Base-by-base conservation (phyloP, 2,888 invertebrate genomes). In the Apotomis turbidana region DNA sequence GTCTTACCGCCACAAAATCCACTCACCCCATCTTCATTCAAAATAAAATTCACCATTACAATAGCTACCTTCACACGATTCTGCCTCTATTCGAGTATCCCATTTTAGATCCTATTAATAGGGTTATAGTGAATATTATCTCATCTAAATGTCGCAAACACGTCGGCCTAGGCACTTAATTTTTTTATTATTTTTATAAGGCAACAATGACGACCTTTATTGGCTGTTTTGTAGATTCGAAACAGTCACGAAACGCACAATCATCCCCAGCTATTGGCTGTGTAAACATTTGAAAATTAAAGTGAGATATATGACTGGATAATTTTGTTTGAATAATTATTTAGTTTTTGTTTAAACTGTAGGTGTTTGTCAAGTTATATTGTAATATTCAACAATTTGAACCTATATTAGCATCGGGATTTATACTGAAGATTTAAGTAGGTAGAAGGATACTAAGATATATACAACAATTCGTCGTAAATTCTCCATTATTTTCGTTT, bases 211-310 rank as follows among this genome's bases (percentile, higher is more conserved):
- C 78, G 77, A 80, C 83, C 84, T 88, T 89, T 90, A 90, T 91
- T 91, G 87, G 91, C 90, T 87, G 85, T 88, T 90, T 90, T 89
- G 90, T 89, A 83, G 85, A 88, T 86, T 85, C 83, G 86, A 87
- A 87, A 89, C 86, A 88, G 89, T 89, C 89, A 88, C 87, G 83
- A 87, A 89, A 84, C 81, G 87, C 86, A 83, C 81, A 88, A 87
- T 87, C 89, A 88, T 86, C 83, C 78, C 79, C 80, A 49, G 1
- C 80, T 78, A 82, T 89, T 90, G 90, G 88, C 90, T 91, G 90
- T 83, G 82, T 83, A 89, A 90, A 91, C 87, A 90, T 85, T 82
- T 71, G 59, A 79, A 78, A 78, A 68, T 75, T 61, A 72, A 51
- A 51, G 44, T 59, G 46, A 67, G 3, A 12, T 10, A 49, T 46